Evolutionary conservation across 2,888 invertebrate genomes (phyloP), one percentile per base, ranked within the genome.

Genomic region (Sminthurides aquaticus): DNA sequence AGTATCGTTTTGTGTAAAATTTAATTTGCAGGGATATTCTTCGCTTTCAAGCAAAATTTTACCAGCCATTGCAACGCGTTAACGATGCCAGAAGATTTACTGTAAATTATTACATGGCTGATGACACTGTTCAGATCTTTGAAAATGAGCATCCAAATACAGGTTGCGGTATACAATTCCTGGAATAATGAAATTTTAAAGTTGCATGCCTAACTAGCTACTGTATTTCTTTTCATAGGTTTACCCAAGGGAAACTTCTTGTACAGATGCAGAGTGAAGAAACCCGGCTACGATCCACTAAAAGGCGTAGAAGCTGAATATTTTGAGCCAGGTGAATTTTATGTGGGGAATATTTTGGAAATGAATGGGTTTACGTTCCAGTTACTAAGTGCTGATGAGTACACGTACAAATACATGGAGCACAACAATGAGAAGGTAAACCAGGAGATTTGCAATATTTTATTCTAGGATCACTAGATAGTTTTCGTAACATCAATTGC

Each of bases 321-420:
- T 71, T 94, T 90, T 78, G 84, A 85, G 0, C 86, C 90, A 3
- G 83, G 86, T 72, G 88, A 95, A 77, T 88, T 95, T 81, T 91
- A 87, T 81, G 84, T 95, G 25, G 95, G 95, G 1, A 88, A 89
- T 25, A 84, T 84, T 55, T 76, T 95, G 55, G 85, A 86, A 49
- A 82, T 95, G 22, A 88, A 88, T 77, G 85, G 86, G 71, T 91
- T 90, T 76, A 79, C 86, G 57, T 95, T 95, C 78, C 80, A 87
- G 57, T 81, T 96, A 29, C 81, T 85, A 1, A 86, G 86, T 1
- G 91, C 92, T 1, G 95, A 96, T 77, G 88, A 90, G 76, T 95
- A 90, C 76, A 89, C 91, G 0, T 79, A 93, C 59, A 83, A 87
- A 54, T 94, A 90, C 76, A 88, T 94, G 92, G 94, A 95, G 78